phyloP scores from a whole-genome alignment of 2,113 vertebrate genomes.

The Syngnathus scovelli region DNA sequence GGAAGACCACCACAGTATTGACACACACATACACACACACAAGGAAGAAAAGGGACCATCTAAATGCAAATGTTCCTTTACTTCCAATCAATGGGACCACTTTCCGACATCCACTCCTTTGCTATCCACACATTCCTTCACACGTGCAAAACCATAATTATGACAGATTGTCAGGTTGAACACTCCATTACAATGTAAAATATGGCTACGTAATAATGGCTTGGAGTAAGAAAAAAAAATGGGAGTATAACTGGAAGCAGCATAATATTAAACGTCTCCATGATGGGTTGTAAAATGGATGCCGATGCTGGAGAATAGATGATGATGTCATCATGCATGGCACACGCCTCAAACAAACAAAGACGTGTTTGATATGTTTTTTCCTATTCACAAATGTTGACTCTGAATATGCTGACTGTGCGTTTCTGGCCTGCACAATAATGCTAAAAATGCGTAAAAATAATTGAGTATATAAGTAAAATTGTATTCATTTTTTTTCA shows the following conservation, averaged over 20 bases:
- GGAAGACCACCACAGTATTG: constrained; percentile 52
- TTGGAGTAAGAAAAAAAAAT: constrained; percentile 18
- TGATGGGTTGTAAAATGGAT: background rate
- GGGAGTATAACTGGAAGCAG: constrained; percentile 11
- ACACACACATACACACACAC: constrained; percentile 56
- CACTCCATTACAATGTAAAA: constrained; percentile 27
- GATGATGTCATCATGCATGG: background rate
- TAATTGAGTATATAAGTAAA: too few species aligned
- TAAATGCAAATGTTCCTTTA: constrained; percentile 67
- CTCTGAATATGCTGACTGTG: background rate
- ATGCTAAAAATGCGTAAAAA: background rate
- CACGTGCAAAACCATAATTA: constrained; percentile 44
- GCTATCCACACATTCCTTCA: background rate
- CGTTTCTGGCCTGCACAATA: background rate
- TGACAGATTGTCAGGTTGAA: constrained; percentile 49
- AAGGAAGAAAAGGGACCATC: constrained; percentile 48
- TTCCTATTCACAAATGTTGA: background rate
- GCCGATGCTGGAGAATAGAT: background rate
- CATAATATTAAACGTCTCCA: constrained; percentile 15
- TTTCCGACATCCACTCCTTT: background rate
- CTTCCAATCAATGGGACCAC: background rate
- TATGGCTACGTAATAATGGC: constrained; percentile 34
- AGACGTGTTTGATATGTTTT: too few species aligned
- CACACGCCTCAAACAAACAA: too few species aligned
- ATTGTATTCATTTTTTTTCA: background rate